Conservation (phyloP, 2,797 vertebrate species). For the Trachurus trachurus region DNA sequence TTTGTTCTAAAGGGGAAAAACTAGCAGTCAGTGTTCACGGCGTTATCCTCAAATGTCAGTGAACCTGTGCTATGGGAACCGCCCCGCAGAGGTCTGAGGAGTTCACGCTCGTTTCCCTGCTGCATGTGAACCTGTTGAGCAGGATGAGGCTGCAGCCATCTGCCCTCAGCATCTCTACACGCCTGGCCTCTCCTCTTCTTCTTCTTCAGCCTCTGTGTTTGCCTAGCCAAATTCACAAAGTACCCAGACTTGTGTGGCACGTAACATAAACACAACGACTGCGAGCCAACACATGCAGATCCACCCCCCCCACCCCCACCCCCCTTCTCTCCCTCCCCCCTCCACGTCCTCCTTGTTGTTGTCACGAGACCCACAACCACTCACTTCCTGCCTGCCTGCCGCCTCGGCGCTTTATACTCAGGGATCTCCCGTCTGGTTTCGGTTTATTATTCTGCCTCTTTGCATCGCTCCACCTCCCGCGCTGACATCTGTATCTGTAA, state of each 20-base stretch:
- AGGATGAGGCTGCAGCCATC: constrained; percentile 37
- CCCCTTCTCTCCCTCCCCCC: too few relatives aligned
- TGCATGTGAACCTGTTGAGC: constrained; percentile 49
- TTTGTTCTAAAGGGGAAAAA: background rate
- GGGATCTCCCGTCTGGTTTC: constrained; percentile 65
- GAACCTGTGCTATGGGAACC: background rate
- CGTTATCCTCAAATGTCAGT: background rate
- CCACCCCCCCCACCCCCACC: too few relatives aligned
- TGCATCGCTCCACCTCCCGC: constrained; percentile 33
- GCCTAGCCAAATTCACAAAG: constrained; percentile 48
- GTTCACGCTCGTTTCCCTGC: background rate
- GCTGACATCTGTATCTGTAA: constrained; percentile 33
- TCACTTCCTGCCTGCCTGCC: constrained; percentile 52
- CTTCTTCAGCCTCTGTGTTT: constrained; percentile 29
- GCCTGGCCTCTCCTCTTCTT: constrained; percentile 9
- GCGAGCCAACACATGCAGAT: background rate
- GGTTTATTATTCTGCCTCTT: constrained; percentile 34
- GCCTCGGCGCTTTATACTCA: constrained; percentile 25
- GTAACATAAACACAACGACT: background rate
- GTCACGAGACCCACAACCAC: constrained; percentile 21
- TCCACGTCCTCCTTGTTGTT: too few relatives aligned
- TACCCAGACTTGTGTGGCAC: background rate
- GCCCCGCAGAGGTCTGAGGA: background rate
- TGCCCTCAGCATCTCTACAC: constrained; percentile 32
- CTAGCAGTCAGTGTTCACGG: background rate